These are phyloP conservation scores for Isaurus tuberculatus DNA, from an alignment of 92 coral and sea anemone genomes.

Conservation along the genomic window DNA sequence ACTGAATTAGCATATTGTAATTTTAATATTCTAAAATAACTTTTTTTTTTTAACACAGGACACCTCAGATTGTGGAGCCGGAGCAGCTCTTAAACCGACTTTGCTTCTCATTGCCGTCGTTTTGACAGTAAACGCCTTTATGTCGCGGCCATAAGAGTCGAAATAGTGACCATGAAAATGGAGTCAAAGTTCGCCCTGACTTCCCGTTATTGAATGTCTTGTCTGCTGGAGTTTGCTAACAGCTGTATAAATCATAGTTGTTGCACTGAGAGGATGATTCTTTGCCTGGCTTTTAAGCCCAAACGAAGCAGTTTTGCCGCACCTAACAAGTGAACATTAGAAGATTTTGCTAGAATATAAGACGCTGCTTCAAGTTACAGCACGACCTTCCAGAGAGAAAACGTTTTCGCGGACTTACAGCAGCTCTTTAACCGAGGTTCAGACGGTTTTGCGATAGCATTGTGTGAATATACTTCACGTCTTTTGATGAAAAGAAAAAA, in stretches of 20 bases:
- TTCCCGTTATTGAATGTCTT: not conserved
- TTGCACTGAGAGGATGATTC: not conserved
- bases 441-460: too few species aligned
- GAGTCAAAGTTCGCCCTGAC: not conserved
- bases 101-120: conserved; percentile 21
- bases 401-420: too few species aligned
- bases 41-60: conserved; percentile 37
- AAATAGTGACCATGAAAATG: not conserved
- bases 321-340: not conserved
- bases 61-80: conserved; percentile 28
- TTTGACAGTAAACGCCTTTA: not conserved
- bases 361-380: too few species aligned
- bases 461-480: too few species aligned
- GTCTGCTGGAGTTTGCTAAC: not conserved
- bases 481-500: too few species aligned
- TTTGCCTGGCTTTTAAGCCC: not conserved
- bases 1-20: too few species aligned
- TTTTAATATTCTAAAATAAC: too few species aligned
- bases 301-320: not conserved
- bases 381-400: too few species aligned
- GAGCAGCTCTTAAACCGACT: conserved; percentile 34
- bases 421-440: too few species aligned
- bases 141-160: not conserved
- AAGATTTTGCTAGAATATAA: too few species aligned
- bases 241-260: not conserved